A percentile compares a stretch with the other conserved stretches of the same genome.
Evolutionary conservation across 2,888 invertebrate genomes (phyloP).

Genomic region (Rotaria sp.): DNA sequence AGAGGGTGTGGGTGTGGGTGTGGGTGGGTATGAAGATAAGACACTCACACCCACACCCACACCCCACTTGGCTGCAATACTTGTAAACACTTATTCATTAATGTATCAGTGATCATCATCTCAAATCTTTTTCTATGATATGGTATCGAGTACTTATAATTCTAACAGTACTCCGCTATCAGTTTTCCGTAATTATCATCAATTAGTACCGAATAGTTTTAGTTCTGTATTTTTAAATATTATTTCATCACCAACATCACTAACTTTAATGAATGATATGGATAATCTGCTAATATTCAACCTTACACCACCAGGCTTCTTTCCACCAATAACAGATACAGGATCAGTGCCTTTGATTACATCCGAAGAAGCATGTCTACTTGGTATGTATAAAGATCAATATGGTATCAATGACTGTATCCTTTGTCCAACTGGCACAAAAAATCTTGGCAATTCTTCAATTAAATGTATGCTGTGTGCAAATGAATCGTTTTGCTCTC

Average conservation of each 20-base stretch:
- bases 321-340: background rate
- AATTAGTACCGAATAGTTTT: background rate
- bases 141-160: background rate
- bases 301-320: background rate
- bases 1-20: no score
- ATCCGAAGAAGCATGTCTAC: background rate
- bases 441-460: background rate
- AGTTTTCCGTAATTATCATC: background rate
- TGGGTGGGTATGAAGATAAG: no score
- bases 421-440: background rate
- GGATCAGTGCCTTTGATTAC: background rate
- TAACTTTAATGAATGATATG: background rate
- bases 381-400: background rate
- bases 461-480: background rate
- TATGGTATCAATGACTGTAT: background rate
- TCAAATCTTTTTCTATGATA: background rate
- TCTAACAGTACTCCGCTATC: background rate
- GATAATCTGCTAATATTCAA: background rate
- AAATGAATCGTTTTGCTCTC: background rate
- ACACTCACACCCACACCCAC: no score
- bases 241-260: background rate
- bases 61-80: background rate
- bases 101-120: background rate
- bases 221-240: background rate
- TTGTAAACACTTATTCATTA: background rate